Percentiles rank a stretch among this genome's conserved stretches.
phyloP scores from a whole-genome alignment of 2,888 invertebrate genomes.

The Drosophila colorata region DNA sequence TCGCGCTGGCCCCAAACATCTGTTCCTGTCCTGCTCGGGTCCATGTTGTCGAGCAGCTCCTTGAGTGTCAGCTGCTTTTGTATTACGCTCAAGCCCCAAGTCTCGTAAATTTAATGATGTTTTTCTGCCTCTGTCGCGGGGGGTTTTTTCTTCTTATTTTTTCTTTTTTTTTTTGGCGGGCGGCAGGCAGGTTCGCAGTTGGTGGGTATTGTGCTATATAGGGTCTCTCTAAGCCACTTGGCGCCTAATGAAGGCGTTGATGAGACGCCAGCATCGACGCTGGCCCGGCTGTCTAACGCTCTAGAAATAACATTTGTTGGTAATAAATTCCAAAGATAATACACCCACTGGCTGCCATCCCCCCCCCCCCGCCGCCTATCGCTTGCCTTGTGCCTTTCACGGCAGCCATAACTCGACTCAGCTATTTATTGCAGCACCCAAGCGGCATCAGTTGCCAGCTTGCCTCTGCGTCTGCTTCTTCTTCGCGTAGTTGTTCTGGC shows the following conservation, averaged over 20 bases:
- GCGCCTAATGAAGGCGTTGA: constrained; percentile 77
- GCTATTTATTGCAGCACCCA: constrained; percentile 69
- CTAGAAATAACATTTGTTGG: constrained; percentile 81
- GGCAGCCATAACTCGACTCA: constrained; percentile 66
- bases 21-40: constrained; percentile 27
- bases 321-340: constrained; percentile 80
- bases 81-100: constrained; percentile 49
- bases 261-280: constrained; percentile 52
- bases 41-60: constrained; percentile 15
- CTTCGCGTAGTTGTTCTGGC: neutral
- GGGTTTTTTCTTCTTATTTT: constrained; percentile 2
- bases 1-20: constrained; percentile 27
- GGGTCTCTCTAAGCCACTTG: constrained; percentile 53
- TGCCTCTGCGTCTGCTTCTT: constrained; percentile 12
- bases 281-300: constrained; percentile 63
- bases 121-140: constrained; percentile 26
- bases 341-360: constrained; percentile 67
- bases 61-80: constrained; percentile 37
- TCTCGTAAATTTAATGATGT: constrained; percentile 78
- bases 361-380: neutral
- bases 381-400: constrained; percentile 4
- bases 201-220: too few species aligned
- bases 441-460: constrained; percentile 58
- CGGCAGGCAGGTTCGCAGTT: neutral
- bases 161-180: neutral